These are phyloP conservation scores for Eira barbara DNA, from an alignment of 2,113 vertebrate genomes.

Conservation along the genomic window DNA sequence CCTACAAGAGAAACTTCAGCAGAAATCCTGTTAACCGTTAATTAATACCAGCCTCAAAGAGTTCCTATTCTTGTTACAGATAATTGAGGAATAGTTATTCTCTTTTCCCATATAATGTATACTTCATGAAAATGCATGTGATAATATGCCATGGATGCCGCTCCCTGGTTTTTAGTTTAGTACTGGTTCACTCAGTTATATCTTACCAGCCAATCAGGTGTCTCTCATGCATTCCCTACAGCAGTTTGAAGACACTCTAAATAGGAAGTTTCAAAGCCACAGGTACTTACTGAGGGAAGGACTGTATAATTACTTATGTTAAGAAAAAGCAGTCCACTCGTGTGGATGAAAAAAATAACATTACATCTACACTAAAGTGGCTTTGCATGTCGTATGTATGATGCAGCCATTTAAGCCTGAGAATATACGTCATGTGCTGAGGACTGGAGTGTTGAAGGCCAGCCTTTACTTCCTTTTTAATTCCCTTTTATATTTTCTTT, in stretches of 20 bases:
- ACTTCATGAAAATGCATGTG: neutral
- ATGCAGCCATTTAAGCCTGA: neutral
- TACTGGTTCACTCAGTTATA: constrained; percentile 33
- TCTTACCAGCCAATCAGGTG: constrained; percentile 49
- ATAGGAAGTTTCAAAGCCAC: constrained; percentile 58
- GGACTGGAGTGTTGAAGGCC: neutral
- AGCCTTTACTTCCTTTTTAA: neutral
- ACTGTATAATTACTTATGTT: constrained; percentile 64
- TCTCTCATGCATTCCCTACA: constrained; percentile 50
- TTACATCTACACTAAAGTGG: neutral
- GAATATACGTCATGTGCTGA: neutral
- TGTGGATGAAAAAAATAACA: neutral
- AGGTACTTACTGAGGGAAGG: constrained; percentile 66
- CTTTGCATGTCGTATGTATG: neutral
- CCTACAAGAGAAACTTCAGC: constrained; percentile 11
- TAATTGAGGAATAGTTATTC: neutral
- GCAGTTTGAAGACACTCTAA: constrained; percentile 57
- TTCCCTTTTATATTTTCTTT: constrained; percentile 8
- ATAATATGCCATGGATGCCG: constrained; percentile 44
- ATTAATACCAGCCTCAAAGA: neutral
- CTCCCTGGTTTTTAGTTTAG: constrained; percentile 28
- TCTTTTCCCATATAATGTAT: neutral
- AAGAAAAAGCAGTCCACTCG: neutral
- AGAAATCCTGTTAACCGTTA: neutral
- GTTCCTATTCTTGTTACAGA: neutral